phyloP scores from a whole-genome alignment of 2,113 vertebrate genomes.

The Myotis brandtii region DNA sequence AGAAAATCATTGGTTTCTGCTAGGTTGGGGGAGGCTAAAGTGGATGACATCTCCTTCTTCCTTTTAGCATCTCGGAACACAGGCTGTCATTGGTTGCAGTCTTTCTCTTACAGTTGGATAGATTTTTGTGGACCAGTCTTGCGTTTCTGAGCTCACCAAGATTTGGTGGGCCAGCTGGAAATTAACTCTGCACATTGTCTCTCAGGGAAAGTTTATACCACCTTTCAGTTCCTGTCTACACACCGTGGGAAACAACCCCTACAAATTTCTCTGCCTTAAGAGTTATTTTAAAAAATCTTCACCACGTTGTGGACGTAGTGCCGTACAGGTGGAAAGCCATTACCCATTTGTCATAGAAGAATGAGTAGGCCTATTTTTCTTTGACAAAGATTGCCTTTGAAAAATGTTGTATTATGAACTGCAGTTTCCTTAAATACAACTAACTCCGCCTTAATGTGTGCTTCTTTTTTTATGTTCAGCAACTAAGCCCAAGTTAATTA shows the following conservation, averaged over 20 bases:
- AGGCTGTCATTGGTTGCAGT: neutral
- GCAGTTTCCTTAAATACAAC: neutral
- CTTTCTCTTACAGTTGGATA: neutral
- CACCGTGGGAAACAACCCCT: neutral
- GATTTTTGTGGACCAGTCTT: neutral
- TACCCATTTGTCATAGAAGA: neutral
- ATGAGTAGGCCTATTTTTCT: neutral
- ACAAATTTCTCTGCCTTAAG: neutral
- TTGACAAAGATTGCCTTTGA: slow-evolving; percentile 28
- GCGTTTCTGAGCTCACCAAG: neutral
- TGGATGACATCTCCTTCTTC: neutral
- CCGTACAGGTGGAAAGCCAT: neutral
- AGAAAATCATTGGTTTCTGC: neutral
- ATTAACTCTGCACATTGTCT: neutral
- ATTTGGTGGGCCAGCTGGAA: neutral
- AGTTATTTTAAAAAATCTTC: neutral
- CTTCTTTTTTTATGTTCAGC: neutral
- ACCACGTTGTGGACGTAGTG: neutral
- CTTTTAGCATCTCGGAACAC: neutral
- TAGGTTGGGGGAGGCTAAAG: neutral
- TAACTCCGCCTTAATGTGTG: neutral
- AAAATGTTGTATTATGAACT: slow-evolving; percentile 32
- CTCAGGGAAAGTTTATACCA: neutral
- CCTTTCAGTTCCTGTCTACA: slow-evolving; percentile 1
- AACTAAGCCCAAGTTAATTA: slow-evolving; percentile 62